A percentile compares a stretch with the other conserved stretches of the same genome.
Conservation (phyloP, 1,140 invertebrate genomes). For the Idris sp. region DNA sequence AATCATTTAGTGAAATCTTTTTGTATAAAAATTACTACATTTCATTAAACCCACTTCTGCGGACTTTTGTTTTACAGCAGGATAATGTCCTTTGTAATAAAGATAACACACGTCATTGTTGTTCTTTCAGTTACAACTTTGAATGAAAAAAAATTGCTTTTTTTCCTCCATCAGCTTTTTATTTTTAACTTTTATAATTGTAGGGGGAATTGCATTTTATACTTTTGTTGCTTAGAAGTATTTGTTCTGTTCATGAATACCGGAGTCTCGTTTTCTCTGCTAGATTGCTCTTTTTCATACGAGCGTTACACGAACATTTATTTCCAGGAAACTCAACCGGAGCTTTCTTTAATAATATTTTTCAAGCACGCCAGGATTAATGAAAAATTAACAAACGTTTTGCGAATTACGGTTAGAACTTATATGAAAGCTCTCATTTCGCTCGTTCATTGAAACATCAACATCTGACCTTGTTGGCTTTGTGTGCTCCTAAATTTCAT, state of each 20-base stretch:
- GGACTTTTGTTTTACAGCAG: background rate
- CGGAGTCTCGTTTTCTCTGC: slow-evolving; percentile 10
- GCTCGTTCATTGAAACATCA: no score
- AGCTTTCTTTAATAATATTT: slow-evolving; percentile 38
- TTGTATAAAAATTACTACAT: slow-evolving; percentile 34
- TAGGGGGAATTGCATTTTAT: slow-evolving; percentile 32
- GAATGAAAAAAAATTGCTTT: slow-evolving; percentile 19
- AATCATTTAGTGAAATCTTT: slow-evolving; percentile 26
- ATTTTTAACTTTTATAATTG: slow-evolving; percentile 52
- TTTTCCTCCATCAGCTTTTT: slow-evolving; percentile 34
- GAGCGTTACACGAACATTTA: slow-evolving; percentile 27
- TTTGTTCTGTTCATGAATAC: slow-evolving; percentile 44
- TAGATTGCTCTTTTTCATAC: slow-evolving; percentile 46
- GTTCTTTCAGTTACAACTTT: slow-evolving; percentile 36
- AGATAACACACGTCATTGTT: slow-evolving; percentile 41
- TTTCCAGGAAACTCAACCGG: slow-evolving; percentile 1
- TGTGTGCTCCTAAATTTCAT: slow-evolving; percentile 17
- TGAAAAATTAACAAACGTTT: slow-evolving; percentile 32
- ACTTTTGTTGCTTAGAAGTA: slow-evolving; percentile 38
- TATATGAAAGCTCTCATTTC: no score
- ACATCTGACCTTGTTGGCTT: no score
- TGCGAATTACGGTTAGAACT: no score
- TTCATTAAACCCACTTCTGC: slow-evolving; percentile 13
- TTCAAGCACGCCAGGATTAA: slow-evolving; percentile 11
- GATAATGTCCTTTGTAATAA: slow-evolving; percentile 31